phyloP scores from a whole-genome alignment of 2,113 vertebrate genomes.

The Pteropus alecto region DNA sequence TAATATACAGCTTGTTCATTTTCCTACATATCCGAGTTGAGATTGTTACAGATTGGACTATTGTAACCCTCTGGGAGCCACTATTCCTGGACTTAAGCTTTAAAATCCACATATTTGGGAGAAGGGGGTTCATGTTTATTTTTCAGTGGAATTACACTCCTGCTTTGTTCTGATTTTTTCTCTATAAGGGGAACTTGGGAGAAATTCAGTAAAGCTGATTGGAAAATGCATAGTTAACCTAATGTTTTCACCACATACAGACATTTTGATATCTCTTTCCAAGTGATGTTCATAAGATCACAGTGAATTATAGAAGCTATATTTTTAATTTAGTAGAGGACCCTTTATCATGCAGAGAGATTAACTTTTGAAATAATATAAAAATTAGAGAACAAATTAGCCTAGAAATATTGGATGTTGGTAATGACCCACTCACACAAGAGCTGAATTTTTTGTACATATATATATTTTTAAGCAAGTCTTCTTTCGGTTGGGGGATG shows the following conservation, averaged over 20 bases:
- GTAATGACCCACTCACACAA: background rate
- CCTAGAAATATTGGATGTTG: conserved; percentile 1
- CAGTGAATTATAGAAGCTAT: conserved; percentile 40
- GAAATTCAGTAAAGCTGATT: conserved; percentile 27
- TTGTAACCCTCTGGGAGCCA: background rate
- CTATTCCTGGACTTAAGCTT: background rate
- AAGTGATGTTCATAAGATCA: background rate
- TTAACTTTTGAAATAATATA: conserved; percentile 31
- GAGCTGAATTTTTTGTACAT: background rate
- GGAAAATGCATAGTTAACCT: conserved; percentile 28
- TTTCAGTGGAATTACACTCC: background rate
- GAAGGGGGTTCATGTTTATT: background rate
- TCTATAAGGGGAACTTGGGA: conserved; percentile 10
- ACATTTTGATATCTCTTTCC: background rate
- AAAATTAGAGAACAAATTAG: conserved; percentile 33
- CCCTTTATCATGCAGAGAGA: background rate
- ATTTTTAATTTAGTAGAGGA: conserved; percentile 21
- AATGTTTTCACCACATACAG: background rate
- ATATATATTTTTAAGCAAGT: background rate
- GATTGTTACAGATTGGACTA: background rate
- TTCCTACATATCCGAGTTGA: background rate
- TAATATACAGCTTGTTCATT: conserved; percentile 10
- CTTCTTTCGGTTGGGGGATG: background rate
- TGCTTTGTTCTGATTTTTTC: conserved; percentile 23
- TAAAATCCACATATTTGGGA: conserved; percentile 18